Percentiles rank a stretch among this genome's conserved stretches.
These are phyloP conservation scores for Limosa lapponica DNA, from an alignment of 2,797 vertebrate species.

Conservation along the genomic window DNA sequence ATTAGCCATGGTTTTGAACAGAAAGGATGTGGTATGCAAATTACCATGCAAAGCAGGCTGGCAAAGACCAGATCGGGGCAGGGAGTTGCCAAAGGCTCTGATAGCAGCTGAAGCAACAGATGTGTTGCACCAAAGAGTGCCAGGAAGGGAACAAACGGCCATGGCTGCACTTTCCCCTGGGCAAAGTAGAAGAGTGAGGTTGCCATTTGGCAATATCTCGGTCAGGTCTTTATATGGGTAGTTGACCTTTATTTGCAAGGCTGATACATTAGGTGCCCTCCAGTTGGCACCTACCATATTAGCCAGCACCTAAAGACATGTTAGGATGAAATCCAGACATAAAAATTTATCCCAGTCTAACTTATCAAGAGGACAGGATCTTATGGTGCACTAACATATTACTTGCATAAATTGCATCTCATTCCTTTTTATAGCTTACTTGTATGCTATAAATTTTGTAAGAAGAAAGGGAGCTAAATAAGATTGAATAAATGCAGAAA, in stretches of 20 bases:
- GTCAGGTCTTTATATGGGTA: constrained; percentile 7
- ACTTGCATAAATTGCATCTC: constrained; percentile 56
- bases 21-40: constrained; percentile 48
- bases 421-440: constrained; percentile 53
- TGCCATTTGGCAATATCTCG: neutral
- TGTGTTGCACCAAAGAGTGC: constrained; percentile 60
- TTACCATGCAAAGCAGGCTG: constrained; percentile 56
- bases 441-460: constrained; percentile 26
- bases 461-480: constrained; percentile 20
- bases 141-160: constrained; percentile 32
- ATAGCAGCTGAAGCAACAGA: constrained; percentile 70
- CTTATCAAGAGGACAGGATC: constrained; percentile 5
- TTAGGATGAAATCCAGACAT: neutral
- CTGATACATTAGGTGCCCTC: neutral
- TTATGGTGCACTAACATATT: neutral
- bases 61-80: constrained; percentile 19
- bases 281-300: neutral
- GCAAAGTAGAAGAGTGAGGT: neutral
- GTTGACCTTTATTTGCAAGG: constrained; percentile 33
- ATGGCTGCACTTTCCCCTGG: neutral
- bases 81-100: constrained; percentile 47
- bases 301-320: neutral
- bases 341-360: constrained; percentile 10
- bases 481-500: constrained; percentile 11
- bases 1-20: constrained; percentile 45